phyloP scores from a whole-genome alignment of 2,797 vertebrate species.

The Acipenser ruthenus region DNA sequence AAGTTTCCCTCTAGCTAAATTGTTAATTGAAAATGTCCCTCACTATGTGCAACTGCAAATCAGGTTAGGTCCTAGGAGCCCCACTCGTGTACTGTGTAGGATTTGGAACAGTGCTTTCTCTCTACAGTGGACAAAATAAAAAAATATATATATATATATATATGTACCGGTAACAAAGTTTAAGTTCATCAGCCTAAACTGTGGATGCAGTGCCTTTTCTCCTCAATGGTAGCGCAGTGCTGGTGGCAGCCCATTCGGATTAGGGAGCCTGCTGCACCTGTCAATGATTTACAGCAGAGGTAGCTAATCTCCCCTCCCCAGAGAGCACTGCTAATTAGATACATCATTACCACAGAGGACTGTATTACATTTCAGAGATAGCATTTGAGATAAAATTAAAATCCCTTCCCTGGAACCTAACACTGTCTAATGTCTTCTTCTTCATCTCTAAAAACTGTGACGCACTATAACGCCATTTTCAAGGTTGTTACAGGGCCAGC shows the following conservation, averaged over 20 bases:
- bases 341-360: conserved; percentile 12
- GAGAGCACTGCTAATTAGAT: conserved; percentile 25
- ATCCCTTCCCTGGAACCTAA: conserved; percentile 38
- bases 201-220: conserved; percentile 5
- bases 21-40: no score
- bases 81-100: no score
- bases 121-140: no score
- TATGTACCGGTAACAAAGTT: background rate
- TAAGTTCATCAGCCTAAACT: background rate
- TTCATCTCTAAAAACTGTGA: background rate
- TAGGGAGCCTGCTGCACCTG: conserved; percentile 29
- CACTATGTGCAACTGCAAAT: no score
- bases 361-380: background rate
- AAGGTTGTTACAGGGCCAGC: no score
- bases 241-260: conserved; percentile 47
- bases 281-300: conserved; percentile 34
- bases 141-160: no score
- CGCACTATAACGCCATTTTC: no score
- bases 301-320: conserved; percentile 31
- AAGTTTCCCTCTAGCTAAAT: no score
- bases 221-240: conserved; percentile 30
- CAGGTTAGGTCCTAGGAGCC: no score
- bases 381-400: conserved; percentile 17
- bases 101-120: no score
- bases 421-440: background rate